A percentile compares a stretch with the other conserved stretches of the same genome.
Evolutionary conservation across 2,113 vertebrate genomes (phyloP).

Genomic region (Grallaria varia): DNA sequence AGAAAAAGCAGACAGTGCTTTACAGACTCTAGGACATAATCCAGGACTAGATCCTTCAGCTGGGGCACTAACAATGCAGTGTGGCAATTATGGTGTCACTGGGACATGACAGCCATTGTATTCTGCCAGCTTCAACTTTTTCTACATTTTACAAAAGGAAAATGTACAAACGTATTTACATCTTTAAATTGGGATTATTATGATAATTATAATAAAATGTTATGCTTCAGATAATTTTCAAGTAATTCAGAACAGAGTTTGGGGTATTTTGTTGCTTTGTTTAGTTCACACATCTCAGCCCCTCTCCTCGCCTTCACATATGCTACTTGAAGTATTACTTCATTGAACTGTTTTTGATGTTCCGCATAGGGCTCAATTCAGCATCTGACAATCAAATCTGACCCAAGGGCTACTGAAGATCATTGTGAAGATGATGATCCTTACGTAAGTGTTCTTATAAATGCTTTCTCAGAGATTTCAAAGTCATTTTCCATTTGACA

Average conservation of each 20-base stretch:
- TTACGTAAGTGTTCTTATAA: slow-evolving; percentile 79
- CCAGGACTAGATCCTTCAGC: not conserved
- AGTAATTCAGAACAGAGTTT: not conserved
- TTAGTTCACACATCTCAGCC: not conserved
- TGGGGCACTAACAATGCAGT: not conserved
- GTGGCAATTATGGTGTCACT: not conserved
- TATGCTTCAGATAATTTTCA: not conserved
- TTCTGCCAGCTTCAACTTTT: not conserved
- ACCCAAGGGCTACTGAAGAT: slow-evolving; percentile 82
- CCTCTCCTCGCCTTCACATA: not conserved
- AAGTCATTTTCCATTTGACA: not conserved
- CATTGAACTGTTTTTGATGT: not conserved
- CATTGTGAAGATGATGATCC: slow-evolving; percentile 91
- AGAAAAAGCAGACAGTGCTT: not conserved
- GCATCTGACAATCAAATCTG: slow-evolving; percentile 84
- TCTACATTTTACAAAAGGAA: not conserved
- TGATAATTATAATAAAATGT: fast-evolving
- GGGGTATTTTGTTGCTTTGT: not conserved
- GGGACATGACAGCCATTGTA: not conserved
- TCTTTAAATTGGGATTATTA: not conserved
- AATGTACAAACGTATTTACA: not conserved
- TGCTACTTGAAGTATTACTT: not conserved
- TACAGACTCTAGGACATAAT: not conserved
- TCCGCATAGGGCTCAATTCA: slow-evolving; percentile 88
- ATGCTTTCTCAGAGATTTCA: not conserved